phyloP scores from a whole-genome alignment of 2,888 invertebrate genomes.

The Drosophila leonis region DNA sequence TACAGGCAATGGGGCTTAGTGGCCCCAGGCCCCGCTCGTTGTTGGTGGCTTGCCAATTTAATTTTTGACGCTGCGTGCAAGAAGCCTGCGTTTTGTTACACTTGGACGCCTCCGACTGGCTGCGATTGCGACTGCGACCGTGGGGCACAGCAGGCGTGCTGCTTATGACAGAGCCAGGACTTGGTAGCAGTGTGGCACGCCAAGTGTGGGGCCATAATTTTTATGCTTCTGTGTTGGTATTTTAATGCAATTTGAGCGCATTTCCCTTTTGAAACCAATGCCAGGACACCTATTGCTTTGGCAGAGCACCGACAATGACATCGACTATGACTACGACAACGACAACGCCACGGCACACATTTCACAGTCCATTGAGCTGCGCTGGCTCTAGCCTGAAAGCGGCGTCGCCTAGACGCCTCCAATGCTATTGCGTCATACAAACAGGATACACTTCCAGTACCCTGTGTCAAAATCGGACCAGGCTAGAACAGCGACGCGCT shows the following conservation, averaged over 20 bases:
- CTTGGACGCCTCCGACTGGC: conserved; percentile 79
- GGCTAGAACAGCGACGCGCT: conserved; percentile 24
- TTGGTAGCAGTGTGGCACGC: conserved; percentile 47
- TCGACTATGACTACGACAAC: conserved; percentile 24
- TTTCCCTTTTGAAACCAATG: conserved; percentile 81
- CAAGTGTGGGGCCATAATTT: conserved; percentile 80
- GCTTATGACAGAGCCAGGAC: conserved; percentile 68
- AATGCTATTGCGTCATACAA: conserved; percentile 68
- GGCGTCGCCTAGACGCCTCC: conserved; percentile 70
- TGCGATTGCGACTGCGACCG: conserved; percentile 21
- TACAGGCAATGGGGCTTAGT: conserved; percentile 57
- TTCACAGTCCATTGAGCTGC: conserved; percentile 78
- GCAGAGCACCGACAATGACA: conserved; percentile 53
- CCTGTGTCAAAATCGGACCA: conserved; percentile 15
- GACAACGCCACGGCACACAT: conserved; percentile 64
- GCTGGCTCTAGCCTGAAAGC: conserved; percentile 34
- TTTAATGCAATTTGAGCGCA: conserved; percentile 81
- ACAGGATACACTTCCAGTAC: conserved; percentile 50
- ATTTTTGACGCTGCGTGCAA: conserved; percentile 81
- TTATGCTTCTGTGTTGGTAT: conserved; percentile 80
- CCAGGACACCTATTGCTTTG: conserved; percentile 82
- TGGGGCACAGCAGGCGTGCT: conserved; percentile 70
- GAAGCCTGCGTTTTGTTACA: conserved; percentile 76
- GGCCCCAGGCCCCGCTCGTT: conserved; percentile 27
- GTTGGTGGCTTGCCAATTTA: conserved; percentile 84